Base-by-base conservation (phyloP, 2,888 invertebrate species). In the Brachypalpus laphriformis region DNA sequence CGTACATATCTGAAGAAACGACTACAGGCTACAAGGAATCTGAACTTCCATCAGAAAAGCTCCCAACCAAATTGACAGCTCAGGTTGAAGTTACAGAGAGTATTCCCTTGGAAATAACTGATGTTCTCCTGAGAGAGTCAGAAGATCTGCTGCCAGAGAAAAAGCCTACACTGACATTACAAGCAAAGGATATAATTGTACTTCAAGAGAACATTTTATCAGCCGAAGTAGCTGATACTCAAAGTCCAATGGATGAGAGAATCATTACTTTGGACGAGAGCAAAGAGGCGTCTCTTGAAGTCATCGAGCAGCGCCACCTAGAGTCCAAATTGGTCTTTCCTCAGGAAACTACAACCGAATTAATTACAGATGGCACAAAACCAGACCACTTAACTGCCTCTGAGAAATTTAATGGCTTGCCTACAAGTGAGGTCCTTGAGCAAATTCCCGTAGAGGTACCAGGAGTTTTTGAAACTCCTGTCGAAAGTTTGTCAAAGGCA, bases 11-110 rank as follows among this genome's bases (percentile, higher is more conserved):
- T 14, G 93, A 94, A 91, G 94, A 94, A 89, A 94, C 94, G 87
- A 91, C 94, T 88, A 93, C 94, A 0, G 94, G 95, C 81, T 96
- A 96, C 91, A 93, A 94, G 83, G 96, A 96, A 93, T 95, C 95
- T 1, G 92, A 93, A 34, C 93, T 96, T 28, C 88, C 91, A 22
- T 88, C 90, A 37, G 88, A 89, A 63, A 90, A 91, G 54, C 82
- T 88, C 45, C 93, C 93, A 0, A 77, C 87, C 1, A 88, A 90
- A 86, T 87, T 90, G 1, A 90, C 88, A 51, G 92, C 93, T 2
- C 72, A 83, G 6, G 71, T 89, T 5, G 78, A 86, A 2, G 14
- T 90, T 88, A 90, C 81, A 87, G 92, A 89, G 91, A 93, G 88
- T 86, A 91, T 85, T 88, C 92, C 87, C 89, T 92, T 90, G 40